Evolutionary conservation across 53 echinoderm and acorn worm genomes (phyloP).

Genomic region (Luidia sarsii): DNA sequence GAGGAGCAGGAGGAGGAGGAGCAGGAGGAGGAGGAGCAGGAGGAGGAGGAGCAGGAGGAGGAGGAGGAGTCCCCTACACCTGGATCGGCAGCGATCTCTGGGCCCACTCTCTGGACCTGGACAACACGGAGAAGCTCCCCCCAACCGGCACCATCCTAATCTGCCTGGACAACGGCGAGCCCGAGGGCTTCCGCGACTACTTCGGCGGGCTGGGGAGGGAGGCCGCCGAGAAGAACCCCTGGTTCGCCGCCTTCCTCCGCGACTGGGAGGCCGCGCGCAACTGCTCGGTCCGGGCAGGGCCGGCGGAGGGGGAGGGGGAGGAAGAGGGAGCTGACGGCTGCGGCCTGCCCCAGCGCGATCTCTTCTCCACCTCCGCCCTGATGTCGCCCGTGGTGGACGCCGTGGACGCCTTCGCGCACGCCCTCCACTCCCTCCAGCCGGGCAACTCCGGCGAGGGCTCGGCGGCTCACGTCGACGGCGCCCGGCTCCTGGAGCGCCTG

Average conservation of each 20-base stretch:
- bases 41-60: too few species aligned
- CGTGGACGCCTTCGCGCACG: slow-evolving; percentile 6
- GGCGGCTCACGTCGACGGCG: not conserved
- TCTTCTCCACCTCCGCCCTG: not conserved
- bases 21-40: too few species aligned
- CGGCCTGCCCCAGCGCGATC: too few species aligned
- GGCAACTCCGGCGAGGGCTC: not conserved
- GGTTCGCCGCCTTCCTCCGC: not conserved
- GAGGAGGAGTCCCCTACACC: too few species aligned
- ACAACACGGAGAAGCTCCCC: too few species aligned
- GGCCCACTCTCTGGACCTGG: too few species aligned
- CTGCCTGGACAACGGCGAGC: too few species aligned
- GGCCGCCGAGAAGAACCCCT: not conserved
- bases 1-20: too few species aligned
- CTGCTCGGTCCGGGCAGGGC: not conserved
- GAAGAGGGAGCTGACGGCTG: too few species aligned
- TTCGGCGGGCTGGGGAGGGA: not conserved
- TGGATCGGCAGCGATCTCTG: slow-evolving; percentile 6
- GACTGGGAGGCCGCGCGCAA: not conserved
- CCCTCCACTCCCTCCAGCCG: not conserved
- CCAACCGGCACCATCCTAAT: too few species aligned
- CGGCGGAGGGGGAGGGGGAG: too few species aligned
- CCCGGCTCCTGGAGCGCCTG: not conserved
- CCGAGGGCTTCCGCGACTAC: not conserved
- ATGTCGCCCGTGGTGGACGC: not conserved